These are phyloP conservation scores for silkworm (Bombyx mori) DNA, from an alignment of 1,140 invertebrate species.

Conservation along the genomic window ASM3026992v2 NC_085129.1:10895501-10896000, in stretches of 20 bases:
- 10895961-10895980: conserved; percentile 21
- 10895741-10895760: conserved; percentile 14
- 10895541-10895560: conserved; percentile 71
- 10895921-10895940: conserved; percentile 29
- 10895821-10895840: conserved; percentile 59
- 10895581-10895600: conserved; percentile 65
- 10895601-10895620: conserved; percentile 28
- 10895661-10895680: conserved; percentile 32
- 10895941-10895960: conserved; percentile 27
- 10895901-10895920: conserved; percentile 58
- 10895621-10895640: conserved; percentile 20
- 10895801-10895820: conserved; percentile 67
- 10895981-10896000: conserved; percentile 30
- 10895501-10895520: conserved; percentile 72
- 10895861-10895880: conserved; percentile 42
- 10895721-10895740: conserved; percentile 17
- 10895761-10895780: neutral
- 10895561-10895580: conserved; percentile 70
- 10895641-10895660: conserved; percentile 58
- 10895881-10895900: conserved; percentile 58
- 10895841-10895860: conserved; percentile 32
- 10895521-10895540: conserved; percentile 71
- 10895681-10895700: conserved; percentile 53
- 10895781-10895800: conserved; percentile 12
- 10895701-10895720: conserved; percentile 13